Evolutionary conservation across 2,888 invertebrate genomes (phyloP), one percentile per base, ranked within the genome.

Genomic region (Mythimna lalbum): DNA sequence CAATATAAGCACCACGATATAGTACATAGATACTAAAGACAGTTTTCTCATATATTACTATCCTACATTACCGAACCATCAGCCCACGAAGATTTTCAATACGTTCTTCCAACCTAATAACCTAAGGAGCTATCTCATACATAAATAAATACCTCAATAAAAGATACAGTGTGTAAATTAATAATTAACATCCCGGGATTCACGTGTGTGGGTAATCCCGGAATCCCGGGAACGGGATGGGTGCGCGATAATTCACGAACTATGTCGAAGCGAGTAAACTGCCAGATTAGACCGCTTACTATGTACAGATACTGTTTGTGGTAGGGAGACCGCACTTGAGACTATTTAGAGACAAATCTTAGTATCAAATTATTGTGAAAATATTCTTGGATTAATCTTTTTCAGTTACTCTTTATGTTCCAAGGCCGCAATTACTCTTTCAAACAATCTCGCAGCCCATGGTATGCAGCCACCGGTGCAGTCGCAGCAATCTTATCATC

Each of bases 181-280:
- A 69, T 83, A 70, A 83, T 81, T 73, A 71, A 69, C 63, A 68
- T 60, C 63, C 60, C 62, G 62, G 70, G 74, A 76, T 69, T 59
- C 69, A 81, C 68, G 73, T 80, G 73, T 65, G 73, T 65, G 65
- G 69, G 66, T 84, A 73, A 81, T 81, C 73, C 73, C 64, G 62
- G 63, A 73, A 81, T 77, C 70, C 69, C 69, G 60, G 66, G 62
- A 43, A 60, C 49, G 73, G 36, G 55, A 63, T 52, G 59, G 60
- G 49, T 52, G 57, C 67, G 43, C 55, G 70, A 69, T 74, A 81
- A 82, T 80, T 74, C 79, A 69, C 71, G 43, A 81, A 79, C 79
- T 81, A 74, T 81, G 74, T 72, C 76, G 79, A 74, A 69, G 59
- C 56, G 65, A 74, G 74, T 72, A 72, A 83, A 83, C 72, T 74